A percentile compares a stretch with the other conserved stretches of the same genome.
Evolutionary conservation across 2,113 vertebrate species (phyloP).

Genomic region (Etia nguti): DNA sequence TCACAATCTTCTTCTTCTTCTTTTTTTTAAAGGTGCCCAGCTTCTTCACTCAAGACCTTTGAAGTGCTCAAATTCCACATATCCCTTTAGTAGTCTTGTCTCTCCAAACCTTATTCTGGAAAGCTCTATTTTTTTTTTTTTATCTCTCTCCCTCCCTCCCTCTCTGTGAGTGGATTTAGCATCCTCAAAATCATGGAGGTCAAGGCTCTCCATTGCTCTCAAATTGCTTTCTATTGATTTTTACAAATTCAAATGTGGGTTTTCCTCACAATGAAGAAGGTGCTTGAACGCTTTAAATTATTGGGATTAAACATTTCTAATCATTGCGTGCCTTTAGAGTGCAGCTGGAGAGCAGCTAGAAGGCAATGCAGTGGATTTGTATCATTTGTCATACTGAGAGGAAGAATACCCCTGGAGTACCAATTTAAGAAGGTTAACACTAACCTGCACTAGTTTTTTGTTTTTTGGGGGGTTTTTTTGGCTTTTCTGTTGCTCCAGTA

Average conservation of each 20-base stretch:
- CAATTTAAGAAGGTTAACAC: not conserved
- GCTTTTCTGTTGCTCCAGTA: not conserved
- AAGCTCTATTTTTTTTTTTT: not conserved
- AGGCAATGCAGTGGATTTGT: not conserved
- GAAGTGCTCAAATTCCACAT: not conserved
- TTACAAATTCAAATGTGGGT: slow-evolving; percentile 18
- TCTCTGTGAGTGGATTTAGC: not conserved
- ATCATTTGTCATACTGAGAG: not conserved
- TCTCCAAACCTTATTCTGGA: not conserved
- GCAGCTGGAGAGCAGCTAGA: not conserved
- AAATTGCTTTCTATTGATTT: slow-evolving; percentile 32
- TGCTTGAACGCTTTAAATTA: not conserved
- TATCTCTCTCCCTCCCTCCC: not conserved
- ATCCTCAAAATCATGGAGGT: not conserved
- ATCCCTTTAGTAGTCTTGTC: not conserved
- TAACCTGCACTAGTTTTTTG: too few relatives aligned
- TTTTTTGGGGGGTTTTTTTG: too few relatives aligned
- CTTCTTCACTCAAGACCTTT: not conserved
- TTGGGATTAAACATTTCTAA: not conserved
- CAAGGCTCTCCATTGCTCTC: not conserved
- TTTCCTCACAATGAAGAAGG: not conserved
- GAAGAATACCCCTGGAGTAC: not conserved
- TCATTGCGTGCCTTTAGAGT: not conserved
- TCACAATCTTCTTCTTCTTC: not conserved
- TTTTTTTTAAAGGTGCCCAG: not conserved